Evolutionary conservation across 2,113 vertebrate genomes (phyloP).

Genomic region (Oncorhynchus nerka): DNA sequence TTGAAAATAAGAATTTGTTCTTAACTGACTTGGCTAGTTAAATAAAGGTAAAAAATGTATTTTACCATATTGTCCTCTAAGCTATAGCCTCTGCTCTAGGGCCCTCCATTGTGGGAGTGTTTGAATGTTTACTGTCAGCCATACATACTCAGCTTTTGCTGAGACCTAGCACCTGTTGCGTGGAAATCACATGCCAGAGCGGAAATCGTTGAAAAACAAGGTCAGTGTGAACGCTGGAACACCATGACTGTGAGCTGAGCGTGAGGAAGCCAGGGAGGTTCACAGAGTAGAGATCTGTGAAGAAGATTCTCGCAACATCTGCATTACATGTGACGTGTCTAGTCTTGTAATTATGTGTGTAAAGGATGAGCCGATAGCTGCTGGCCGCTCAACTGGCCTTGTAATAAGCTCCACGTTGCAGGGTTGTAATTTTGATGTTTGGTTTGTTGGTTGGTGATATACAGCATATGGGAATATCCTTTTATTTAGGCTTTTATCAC

Average conservation of each 20-base stretch:
- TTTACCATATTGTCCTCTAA: neutral
- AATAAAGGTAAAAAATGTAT: too few species aligned
- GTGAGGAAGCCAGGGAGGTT: neutral
- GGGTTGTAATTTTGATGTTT: constrained; percentile 13
- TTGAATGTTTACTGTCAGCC: neutral
- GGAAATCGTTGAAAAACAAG: neutral
- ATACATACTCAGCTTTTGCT: neutral
- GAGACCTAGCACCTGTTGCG: constrained; percentile 25
- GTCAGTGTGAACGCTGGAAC: neutral
- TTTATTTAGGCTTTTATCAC: too few species aligned
- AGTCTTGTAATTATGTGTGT: constrained; percentile 46
- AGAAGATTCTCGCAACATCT: constrained; percentile 30
- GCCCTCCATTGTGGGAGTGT: neutral
- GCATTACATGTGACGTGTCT: constrained; percentile 12
- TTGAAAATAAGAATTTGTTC: too few species aligned
- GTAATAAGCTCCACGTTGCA: neutral
- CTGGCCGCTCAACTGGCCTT: neutral
- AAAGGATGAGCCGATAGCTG: constrained; percentile 1
- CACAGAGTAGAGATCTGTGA: neutral
- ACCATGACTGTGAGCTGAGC: neutral
- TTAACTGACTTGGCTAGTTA: too few species aligned
- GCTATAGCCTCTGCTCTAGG: neutral
- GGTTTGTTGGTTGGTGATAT: neutral
- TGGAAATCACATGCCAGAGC: neutral
- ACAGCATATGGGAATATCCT: too few species aligned